Conservation (phyloP, 2,113 vertebrate species). For the Eurystomus gularis region DNA sequence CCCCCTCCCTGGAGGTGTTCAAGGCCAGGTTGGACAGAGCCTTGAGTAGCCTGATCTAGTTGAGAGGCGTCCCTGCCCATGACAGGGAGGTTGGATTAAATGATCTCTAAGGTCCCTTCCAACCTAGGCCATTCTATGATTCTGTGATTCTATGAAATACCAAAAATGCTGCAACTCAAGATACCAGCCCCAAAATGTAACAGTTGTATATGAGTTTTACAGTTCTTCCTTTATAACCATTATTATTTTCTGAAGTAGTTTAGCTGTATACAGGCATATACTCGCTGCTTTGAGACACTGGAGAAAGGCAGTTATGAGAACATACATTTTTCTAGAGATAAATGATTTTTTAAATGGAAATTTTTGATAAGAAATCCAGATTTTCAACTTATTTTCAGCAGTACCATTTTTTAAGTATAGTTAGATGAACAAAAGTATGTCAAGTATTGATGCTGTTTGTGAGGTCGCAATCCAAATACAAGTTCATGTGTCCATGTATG, state of each 20-base stretch:
- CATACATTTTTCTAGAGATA: neutral
- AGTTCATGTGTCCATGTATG: neutral
- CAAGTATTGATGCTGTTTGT: neutral
- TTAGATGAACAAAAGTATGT: neutral
- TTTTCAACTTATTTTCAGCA: neutral
- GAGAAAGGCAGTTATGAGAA: neutral
- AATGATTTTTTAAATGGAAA: neutral
- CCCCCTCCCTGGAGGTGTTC: too few species aligned
- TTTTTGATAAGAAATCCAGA: neutral
- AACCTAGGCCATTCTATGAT: too few species aligned
- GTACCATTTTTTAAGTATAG: neutral
- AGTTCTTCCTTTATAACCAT: neutral
- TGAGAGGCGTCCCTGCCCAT: too few species aligned
- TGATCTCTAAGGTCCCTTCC: too few species aligned
- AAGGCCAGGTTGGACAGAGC: too few species aligned
- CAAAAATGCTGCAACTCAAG: neutral
- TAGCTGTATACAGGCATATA: neutral
- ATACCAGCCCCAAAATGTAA: neutral
- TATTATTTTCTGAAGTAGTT: neutral
- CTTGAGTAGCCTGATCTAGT: too few species aligned
- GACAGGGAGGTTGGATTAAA: too few species aligned
- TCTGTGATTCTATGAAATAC: too few species aligned
- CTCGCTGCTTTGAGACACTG: neutral
- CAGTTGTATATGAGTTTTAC: neutral
- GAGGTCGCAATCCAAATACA: neutral